Conservation (phyloP, 2,888 invertebrate species). For the Neoscelio sp. region DNA sequence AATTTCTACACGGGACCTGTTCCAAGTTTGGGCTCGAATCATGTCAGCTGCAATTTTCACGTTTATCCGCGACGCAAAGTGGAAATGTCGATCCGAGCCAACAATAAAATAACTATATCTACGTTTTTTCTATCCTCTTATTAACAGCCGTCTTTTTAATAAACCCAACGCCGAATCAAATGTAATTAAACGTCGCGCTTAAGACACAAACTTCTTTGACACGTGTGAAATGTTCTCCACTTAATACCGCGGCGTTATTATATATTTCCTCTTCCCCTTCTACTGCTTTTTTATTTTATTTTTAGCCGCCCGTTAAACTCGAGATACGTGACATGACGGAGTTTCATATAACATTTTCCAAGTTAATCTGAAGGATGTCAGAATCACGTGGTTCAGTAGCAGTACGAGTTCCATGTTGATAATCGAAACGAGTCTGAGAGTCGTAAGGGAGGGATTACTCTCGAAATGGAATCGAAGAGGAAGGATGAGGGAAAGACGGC, state of each 20-base stretch:
- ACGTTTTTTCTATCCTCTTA: conserved; percentile 13
- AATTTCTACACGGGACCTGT: no score
- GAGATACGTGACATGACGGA: conserved; percentile 41
- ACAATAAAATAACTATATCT: conserved; percentile 17
- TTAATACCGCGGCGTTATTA: conserved; percentile 34
- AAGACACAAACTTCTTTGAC: conserved; percentile 13
- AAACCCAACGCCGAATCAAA: conserved; percentile 9
- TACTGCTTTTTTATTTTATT: conserved; percentile 23
- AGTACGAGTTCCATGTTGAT: conserved; percentile 58
- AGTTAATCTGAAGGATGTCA: conserved; percentile 67
- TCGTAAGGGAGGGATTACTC: conserved; percentile 63
- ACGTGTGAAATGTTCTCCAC: conserved; percentile 29
- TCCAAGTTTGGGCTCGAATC: no score
- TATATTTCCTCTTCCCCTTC: conserved; percentile 23
- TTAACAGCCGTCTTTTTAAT: conserved; percentile 22
- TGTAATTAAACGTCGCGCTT: conserved; percentile 36
- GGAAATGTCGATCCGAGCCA: background rate
- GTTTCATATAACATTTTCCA: conserved; percentile 61
- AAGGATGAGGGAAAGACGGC: conserved; percentile 30
- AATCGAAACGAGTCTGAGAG: conserved; percentile 65
- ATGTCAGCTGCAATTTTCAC: no score
- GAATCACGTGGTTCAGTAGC: conserved; percentile 64
- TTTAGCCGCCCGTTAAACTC: conserved; percentile 37
- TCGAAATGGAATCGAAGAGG: conserved; percentile 63
- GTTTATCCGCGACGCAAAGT: no score